Conservation (phyloP, 2,797 vertebrate genomes). For the Catharus ustulatus region DNA sequence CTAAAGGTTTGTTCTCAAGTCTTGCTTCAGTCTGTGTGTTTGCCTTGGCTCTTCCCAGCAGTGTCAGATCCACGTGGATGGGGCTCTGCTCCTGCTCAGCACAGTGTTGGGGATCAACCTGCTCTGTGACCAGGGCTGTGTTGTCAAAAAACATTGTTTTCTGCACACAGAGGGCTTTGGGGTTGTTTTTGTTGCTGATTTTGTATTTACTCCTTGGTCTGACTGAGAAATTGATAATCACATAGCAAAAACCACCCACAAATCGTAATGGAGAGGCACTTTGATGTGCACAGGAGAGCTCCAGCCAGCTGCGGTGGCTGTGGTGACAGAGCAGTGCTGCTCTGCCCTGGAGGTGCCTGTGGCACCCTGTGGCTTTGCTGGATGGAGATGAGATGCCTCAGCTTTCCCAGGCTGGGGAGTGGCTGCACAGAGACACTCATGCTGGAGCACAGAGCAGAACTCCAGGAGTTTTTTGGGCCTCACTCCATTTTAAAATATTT, state of each 20-base stretch:
- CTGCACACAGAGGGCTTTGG: neutral
- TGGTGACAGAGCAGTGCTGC: neutral
- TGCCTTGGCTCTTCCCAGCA: neutral
- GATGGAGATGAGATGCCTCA: neutral
- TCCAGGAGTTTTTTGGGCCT: neutral
- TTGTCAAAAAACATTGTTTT: neutral
- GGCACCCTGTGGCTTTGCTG: neutral
- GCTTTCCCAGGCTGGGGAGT: neutral
- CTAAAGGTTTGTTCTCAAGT: neutral
- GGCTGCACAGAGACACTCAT: neutral
- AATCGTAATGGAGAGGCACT: neutral
- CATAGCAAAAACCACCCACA: accelerated
- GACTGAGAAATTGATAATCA: neutral
- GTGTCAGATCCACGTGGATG: accelerated
- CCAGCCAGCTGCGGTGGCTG: neutral
- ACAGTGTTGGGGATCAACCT: accelerated
- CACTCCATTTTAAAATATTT: neutral
- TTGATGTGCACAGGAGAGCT: neutral
- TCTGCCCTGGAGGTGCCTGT: neutral
- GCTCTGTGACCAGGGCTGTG: neutral
- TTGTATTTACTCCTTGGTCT: neutral
- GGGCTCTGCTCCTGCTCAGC: neutral
- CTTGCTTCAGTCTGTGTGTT: neutral
- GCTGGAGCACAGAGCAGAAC: neutral
- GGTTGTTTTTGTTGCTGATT: no score